Evolutionary conservation across 2,797 vertebrate species (phyloP), one percentile per base, ranked within the genome.

Genomic region (Eospalax fontanierii): DNA sequence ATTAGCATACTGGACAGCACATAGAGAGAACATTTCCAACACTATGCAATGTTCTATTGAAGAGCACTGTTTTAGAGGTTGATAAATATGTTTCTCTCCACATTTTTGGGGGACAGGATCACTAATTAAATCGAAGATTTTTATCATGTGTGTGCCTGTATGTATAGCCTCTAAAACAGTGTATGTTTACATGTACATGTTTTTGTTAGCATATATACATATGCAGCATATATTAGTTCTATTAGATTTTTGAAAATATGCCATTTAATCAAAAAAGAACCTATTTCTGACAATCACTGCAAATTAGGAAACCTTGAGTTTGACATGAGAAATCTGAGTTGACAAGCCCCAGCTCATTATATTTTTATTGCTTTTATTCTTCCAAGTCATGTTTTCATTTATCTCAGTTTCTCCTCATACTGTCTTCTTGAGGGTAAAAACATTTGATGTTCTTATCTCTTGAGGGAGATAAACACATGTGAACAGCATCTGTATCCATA

Each of bases 321-420:
- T 96, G 40, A 50, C n/a, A 78, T 95, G n/a, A 94, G 54, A 94
- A 87, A 93, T 54, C n/a, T 6, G 75, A 50, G 74, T 71, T 88
- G 85, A 59, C 65, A 86, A n/a, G 68, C 21, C 15, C 83, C 70
- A 87, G 79, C 30, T 94, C 38, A 61, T 85, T 89, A 83, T 35
- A 80, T 80, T 93, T 95, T 94, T 92, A 94, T 93, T 85, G 87
- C 16, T 82, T 73, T 80, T 87, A 90, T 95, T 26, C 78, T 95
- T 79, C 35, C 35, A 94, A 92, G 90, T 66, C 54, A 84, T 78
- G 33, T 90, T 95, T 97, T 89, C 43, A 85, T 95, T 94, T 76
- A 90, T 89, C 82, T 95, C 73, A 90, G 40, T 94, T 94, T 93
- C 87, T 76, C 46, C 12, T 86, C 40, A 84, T 46, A 65, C 40